Evolutionary conservation across 2,113 vertebrate genomes (phyloP), one percentile per base, ranked within the genome.

Genomic region (Tympanuchus pallidicinctus): DNA sequence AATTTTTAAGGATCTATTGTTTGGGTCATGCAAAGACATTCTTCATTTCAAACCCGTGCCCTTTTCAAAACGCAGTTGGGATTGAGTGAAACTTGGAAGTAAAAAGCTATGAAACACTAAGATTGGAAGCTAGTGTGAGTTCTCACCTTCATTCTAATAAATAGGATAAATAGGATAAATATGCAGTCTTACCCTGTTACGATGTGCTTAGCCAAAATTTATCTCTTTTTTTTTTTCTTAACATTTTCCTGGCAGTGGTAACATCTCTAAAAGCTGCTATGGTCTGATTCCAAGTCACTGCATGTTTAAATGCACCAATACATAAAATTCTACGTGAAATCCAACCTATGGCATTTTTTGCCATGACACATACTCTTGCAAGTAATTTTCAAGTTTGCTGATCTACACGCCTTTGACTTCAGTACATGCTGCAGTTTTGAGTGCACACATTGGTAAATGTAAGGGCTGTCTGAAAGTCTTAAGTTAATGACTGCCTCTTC

Each of bases 21-120:
- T 95, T 34, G 70, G 90, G 64, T 91, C 85, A 86, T 89, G 79
- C 78, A 94, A 89, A 90, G 84, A 50, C 84, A 91, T 82, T 89
- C 54, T 73, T 87, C 34, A 50, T 63, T 91, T 76, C 52, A 61
- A 88, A 90, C 45, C 61, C 86, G 3, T 89, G 76, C 45, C 54
- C 34, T 65, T 79, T 90, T 73, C 52, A 77, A 84, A 95, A 81
- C 80, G 45, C 75, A 47, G 19, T 83, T 48, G 52, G 56, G 52
- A 43, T 74, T 78, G 61, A 67, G 24, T 88, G 66, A 94, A 82
- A 81, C n/a, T 76, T 32, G 47, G 54, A 80, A 77, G 14, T 52
- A 27, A 56, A 63, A 61, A 59, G 28, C n/a, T 72, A 34, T 75
- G 38, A 47, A 92, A 73, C 21, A 22, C 27, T 70, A 80, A 15